Conservation (phyloP, 2,113 vertebrate species). For the Oplegnathus fasciatus region DNA sequence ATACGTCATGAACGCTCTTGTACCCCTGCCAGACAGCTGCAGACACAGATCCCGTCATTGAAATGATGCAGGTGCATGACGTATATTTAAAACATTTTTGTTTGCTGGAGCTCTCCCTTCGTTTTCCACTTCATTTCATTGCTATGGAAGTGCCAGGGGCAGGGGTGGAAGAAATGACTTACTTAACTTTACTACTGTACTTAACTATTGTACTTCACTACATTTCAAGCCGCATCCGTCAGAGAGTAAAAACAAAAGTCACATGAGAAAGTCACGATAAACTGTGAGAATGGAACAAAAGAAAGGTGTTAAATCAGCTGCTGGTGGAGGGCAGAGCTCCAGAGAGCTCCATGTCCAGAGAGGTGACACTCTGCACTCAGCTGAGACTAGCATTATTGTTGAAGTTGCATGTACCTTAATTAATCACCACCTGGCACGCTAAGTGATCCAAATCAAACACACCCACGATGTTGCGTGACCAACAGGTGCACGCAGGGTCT, state of each 20-base stretch:
- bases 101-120: not conserved
- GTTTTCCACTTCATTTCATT: conserved; percentile 1
- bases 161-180: not conserved
- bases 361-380: not conserved
- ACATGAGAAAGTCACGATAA: no score
- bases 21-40: conserved; percentile 18
- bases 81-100: not conserved
- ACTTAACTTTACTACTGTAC: not conserved
- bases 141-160: not conserved
- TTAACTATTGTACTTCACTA: not conserved
- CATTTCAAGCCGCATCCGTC: no score
- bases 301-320: no score
- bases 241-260: no score
- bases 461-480: no score
- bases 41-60: not conserved
- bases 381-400: no score
- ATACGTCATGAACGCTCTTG: conserved; percentile 22
- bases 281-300: no score
- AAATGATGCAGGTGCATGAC: not conserved
- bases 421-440: not conserved
- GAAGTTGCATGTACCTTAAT: not conserved
- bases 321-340: not conserved
- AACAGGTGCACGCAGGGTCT: no score
- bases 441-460: no score
- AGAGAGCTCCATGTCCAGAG: no score